Evolutionary conservation across 2,113 vertebrate species (phyloP).

Genomic region (Ictalurus furcatus): DNA sequence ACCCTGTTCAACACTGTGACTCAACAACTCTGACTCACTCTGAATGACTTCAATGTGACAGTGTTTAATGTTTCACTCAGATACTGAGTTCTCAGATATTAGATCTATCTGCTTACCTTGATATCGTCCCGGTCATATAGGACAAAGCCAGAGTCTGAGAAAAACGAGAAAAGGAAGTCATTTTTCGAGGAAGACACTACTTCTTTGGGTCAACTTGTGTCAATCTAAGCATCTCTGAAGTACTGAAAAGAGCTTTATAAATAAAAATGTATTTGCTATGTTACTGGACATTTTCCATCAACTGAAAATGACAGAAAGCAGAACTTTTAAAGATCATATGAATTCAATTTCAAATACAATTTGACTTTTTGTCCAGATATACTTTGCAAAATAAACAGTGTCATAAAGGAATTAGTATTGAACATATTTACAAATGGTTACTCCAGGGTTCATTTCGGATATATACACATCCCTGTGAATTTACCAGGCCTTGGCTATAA

Average conservation of each 20-base stretch:
- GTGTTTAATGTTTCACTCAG: background rate
- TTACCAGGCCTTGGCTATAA: background rate
- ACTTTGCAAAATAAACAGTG: background rate
- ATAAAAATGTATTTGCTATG: background rate
- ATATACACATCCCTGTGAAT: background rate
- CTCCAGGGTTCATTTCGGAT: no score
- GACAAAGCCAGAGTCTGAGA: slow-evolving; percentile 88
- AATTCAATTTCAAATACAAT: background rate
- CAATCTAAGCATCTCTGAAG: background rate
- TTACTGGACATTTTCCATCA: background rate
- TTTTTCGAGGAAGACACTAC: background rate
- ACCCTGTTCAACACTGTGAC: background rate
- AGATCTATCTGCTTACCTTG: slow-evolving; percentile 75
- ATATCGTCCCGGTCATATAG: slow-evolving; percentile 89
- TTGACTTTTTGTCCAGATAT: background rate
- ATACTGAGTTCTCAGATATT: background rate
- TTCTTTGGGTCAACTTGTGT: background rate
- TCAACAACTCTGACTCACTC: background rate
- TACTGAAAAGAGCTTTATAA: background rate
- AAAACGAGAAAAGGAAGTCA: background rate
- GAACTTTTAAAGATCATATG: background rate
- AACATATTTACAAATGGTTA: no score
- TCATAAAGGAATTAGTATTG: no score
- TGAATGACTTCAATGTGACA: background rate
- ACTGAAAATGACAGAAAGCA: background rate